These are phyloP conservation scores for Parapristionchus giblindavisi DNA, from an alignment of 2,888 invertebrate species.

Conservation along the genomic window DNA sequence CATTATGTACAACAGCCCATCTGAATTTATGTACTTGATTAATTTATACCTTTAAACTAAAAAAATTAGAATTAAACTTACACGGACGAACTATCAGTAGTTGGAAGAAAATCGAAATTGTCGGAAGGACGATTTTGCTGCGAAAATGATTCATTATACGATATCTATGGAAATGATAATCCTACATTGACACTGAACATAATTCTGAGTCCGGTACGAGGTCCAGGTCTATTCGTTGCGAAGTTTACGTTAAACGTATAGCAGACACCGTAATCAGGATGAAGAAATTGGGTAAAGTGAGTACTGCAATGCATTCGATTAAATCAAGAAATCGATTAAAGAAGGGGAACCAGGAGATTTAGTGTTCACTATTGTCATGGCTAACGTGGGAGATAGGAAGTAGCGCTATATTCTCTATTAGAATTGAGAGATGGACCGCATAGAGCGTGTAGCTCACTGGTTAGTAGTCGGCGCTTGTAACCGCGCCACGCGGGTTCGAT, in stretches of 20 bases:
- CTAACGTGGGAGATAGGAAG: too few relatives aligned
- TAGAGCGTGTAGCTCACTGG: too few relatives aligned
- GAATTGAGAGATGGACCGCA: too few relatives aligned
- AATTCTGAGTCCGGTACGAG: constrained; percentile 9
- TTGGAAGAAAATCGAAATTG: constrained; percentile 20
- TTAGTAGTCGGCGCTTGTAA: too few relatives aligned
- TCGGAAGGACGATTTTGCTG: constrained; percentile 14
- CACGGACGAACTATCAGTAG: constrained; percentile 20
- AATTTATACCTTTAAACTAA: background rate
- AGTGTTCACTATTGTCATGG: too few relatives aligned
- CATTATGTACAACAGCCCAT: constrained; percentile 15
- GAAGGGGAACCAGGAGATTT: too few relatives aligned
- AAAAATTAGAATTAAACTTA: background rate
- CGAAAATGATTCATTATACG: background rate
- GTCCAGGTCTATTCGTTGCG: background rate
- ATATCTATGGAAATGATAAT: background rate
- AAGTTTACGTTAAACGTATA: background rate
- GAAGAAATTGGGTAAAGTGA: constrained; percentile 32
- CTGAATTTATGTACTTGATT: background rate
- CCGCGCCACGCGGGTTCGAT: too few relatives aligned
- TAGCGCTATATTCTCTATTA: too few relatives aligned
- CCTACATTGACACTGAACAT: constrained; percentile 22
- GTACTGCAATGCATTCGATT: background rate
- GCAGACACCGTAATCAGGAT: constrained; percentile 34
- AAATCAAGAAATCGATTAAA: too few relatives aligned